Evolutionary conservation across 2,888 invertebrate genomes (phyloP), one percentile per base, ranked within the genome.

Genomic region (Dione vanillae): DNA sequence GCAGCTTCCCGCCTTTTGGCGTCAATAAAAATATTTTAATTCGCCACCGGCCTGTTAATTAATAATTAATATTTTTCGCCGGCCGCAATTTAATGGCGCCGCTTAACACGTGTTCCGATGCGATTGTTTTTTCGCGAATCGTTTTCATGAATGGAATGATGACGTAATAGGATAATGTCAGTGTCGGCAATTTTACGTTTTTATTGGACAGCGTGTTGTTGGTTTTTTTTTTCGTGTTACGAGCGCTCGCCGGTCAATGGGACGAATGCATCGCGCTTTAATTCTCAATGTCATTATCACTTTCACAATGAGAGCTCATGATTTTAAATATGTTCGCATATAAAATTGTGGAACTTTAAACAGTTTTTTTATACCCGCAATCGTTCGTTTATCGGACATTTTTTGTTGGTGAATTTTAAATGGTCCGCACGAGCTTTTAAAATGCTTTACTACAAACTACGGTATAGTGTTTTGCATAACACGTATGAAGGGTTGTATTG

Each of bases 131-230:
- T 78, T 87, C 87, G 83, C 85, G 86, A 83, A 83, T 86, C 90
- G 89, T 88, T 90, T 88, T 89, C 89, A 91, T 92, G 92, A 93
- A 93, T 93, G 93, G 82, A 88, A 87, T 90, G 91, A 91, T 92
- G 92, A 92, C 92, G 92, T 92, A 92, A 92, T 93, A 90, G 92
- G 90, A 92, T 92, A 92, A 92, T 92, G 91, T 91, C 91, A 90
- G 88, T 86, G 88, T 83, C 84, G 88, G 87, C 85, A 87, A 91
- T 92, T 92, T 92, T 86, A 90, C 91, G 89, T 93, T 92, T 92
- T 92, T 92, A 92, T 92, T 92, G 90, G 89, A 82, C 80, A 80
- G 83, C 84, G 85, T 86, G 89, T 85, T 86, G 85, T 86, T 86
- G 86, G 80, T 47, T 47, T 54, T 88, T 91, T 92, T 91, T 90